Percentiles rank a stretch among this genome's conserved stretches.
Conservation (phyloP, 2,888 invertebrate genomes). For the Lasioglossum morio region DNA sequence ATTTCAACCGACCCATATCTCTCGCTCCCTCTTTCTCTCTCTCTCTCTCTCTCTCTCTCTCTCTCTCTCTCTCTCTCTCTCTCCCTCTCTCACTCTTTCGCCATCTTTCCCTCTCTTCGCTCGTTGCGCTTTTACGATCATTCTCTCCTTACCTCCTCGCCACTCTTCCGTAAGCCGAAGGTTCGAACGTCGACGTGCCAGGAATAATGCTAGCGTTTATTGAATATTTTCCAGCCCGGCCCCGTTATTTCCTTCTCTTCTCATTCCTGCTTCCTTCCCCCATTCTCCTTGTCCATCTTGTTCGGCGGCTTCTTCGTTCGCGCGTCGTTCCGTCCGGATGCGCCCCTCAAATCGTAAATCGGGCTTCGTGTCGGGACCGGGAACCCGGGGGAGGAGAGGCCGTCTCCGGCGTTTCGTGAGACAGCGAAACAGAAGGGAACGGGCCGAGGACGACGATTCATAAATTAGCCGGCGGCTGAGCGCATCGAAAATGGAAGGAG, state of each 20-base stretch:
- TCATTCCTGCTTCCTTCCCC: constrained; percentile 40
- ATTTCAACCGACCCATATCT: not conserved
- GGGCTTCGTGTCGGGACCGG: constrained; percentile 64
- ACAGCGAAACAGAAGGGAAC: constrained; percentile 13
- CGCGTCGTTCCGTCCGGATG: constrained; percentile 71
- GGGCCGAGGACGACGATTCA: constrained; percentile 50
- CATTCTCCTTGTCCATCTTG: constrained; percentile 15
- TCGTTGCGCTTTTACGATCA: constrained; percentile 49
- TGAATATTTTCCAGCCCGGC: constrained; percentile 82
- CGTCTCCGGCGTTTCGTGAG: not conserved
- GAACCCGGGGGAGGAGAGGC: constrained; percentile 22
- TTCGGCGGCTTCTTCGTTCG: constrained; percentile 30
- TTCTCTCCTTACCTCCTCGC: constrained; percentile 41
- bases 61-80: not conserved
- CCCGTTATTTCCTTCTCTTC: constrained; percentile 64
- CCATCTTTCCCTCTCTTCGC: not conserved
- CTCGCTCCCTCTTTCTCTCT: constrained; percentile 12
- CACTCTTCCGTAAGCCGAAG: constrained; percentile 47
- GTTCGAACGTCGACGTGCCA: constrained; percentile 78
- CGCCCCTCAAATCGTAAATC: constrained; percentile 79
- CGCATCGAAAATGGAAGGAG: constrained; percentile 45
- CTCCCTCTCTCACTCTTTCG: not conserved
- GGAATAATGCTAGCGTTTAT: constrained; percentile 83
- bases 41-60: not conserved
- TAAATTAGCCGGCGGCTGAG: constrained; percentile 61